These are phyloP conservation scores for Styela plicata DNA, from an alignment of 23 tunicate species.

Conservation along the genomic window DNA sequence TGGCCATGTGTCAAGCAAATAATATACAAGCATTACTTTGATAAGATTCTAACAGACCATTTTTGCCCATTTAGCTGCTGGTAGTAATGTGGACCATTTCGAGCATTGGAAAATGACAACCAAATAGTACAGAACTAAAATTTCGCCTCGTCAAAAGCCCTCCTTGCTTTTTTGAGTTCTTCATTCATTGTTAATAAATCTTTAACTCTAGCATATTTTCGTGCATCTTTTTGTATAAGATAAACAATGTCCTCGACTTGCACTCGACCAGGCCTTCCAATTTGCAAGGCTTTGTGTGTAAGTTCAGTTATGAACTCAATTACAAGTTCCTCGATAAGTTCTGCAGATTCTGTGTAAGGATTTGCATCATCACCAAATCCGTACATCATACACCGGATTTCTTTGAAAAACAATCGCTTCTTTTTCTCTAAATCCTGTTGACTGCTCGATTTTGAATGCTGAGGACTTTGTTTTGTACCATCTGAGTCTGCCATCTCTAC, in stretches of 20 bases:
- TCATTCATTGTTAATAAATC: constrained; percentile 94
- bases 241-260: constrained; percentile 92
- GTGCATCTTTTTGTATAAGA: constrained; percentile 86
- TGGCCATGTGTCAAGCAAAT: no score
- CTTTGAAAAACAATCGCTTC: constrained; percentile 78
- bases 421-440: constrained; percentile 47
- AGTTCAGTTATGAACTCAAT: constrained; percentile 89
- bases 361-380: constrained; percentile 98
- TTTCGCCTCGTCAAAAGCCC: constrained; percentile 96
- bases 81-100: no score
- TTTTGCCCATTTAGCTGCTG: no score
- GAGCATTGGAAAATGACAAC: no score
- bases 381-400: constrained; percentile 95
- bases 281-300: constrained; percentile 75
- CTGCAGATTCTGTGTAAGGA: constrained; percentile 98
- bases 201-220: constrained; percentile 81
- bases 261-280: constrained; percentile 83
- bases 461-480: constrained; percentile 18
- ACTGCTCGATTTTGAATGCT: background rate
- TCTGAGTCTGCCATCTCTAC: constrained; percentile 20
- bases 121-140: no score
- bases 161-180: constrained; percentile 91
- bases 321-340: constrained; percentile 94
- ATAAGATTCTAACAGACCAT: no score
- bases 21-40: no score